phyloP scores from a whole-genome alignment of 1,140 invertebrate genomes.

The Drosophila serrata region DNA sequence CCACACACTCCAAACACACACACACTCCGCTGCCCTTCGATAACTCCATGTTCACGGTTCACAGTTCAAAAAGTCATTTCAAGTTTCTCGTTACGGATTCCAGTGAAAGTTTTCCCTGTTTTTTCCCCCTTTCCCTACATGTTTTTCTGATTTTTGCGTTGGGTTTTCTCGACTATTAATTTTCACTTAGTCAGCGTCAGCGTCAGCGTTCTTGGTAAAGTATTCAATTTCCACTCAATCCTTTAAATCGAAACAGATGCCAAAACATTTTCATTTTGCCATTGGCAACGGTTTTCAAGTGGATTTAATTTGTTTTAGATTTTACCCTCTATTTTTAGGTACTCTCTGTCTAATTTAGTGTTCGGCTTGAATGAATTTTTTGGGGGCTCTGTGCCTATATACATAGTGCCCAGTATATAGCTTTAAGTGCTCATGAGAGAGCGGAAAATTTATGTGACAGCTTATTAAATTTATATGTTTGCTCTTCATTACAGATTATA shows the following conservation, averaged over 20 bases:
- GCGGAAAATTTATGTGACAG: constrained; percentile 71
- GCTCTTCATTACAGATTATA: constrained; percentile 79
- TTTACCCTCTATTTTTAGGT: constrained; percentile 63
- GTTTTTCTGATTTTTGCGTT: neutral
- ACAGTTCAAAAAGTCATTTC: constrained; percentile 82
- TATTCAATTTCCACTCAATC: constrained; percentile 75
- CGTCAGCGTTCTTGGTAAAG: constrained; percentile 57
- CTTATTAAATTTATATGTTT: constrained; percentile 81
- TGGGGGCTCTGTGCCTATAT: constrained; percentile 6
- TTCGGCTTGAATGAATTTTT: constrained; percentile 39
- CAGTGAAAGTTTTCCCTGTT: constrained; percentile 69
- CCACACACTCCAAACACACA: constrained; percentile 22
- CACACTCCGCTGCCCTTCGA: constrained; percentile 11
- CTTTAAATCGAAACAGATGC: constrained; percentile 78
- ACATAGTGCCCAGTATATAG: constrained; percentile 21
- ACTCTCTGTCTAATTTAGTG: constrained; percentile 64
- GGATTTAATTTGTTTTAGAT: constrained; percentile 54
- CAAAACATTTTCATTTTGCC: constrained; percentile 69
- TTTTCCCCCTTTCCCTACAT: neutral
- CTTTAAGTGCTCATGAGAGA: constrained; percentile 67
- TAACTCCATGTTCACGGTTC: constrained; percentile 55
- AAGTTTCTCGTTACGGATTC: constrained; percentile 74
- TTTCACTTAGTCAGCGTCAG: constrained; percentile 72
- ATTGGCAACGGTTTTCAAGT: constrained; percentile 52
- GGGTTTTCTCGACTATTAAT: constrained; percentile 61